Evolutionary conservation across 2,797 vertebrate species (phyloP), one percentile per base, ranked within the genome.

Genomic region (Pseudochirops cupreus): DNA sequence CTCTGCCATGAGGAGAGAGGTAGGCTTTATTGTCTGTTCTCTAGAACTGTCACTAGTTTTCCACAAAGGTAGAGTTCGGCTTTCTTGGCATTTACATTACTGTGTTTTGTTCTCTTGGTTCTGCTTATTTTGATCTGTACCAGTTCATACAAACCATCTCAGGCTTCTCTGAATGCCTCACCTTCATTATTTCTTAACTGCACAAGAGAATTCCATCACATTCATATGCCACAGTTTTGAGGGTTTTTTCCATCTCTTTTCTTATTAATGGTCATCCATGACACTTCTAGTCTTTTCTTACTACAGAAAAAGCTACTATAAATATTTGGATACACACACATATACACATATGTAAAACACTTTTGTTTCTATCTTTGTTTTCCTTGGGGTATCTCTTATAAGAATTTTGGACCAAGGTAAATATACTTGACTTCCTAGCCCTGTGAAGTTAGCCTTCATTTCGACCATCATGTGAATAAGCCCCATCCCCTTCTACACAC

Each of bases 391-490:
- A 92, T 56, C 31, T 94, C 50, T 91, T n/a, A 29, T 62, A 95
- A 58, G 62, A 93, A 39, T 92, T 95, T 4, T 52, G 12, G n/a
- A 29, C 67, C 4, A 11, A 67, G 96, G 91, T 90, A 93, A 96
- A 57, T 94, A 53, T 90, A 82, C 39, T 91, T 90, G 13, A 50
- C 11, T 92, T 10, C 29, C 4, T 91, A 82, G 7, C 53, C 93
- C 46, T 93, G 13, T 39, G 5, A 95, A 91, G 31, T 92, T 58
- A 55, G 33, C 18, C 92, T 92, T 96, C 13, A 87, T 50, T 87
- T 53, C 62, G 62, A 46, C 14, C 50, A 59, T 62, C 24, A 95
- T 90, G 52, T 52, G 18, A 33, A 39, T 94, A n/a, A 74, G 91
- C 94, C 46, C 9, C 26, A 92, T 57, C 92, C 94, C 26, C 39